Percentiles rank a stretch among this genome's conserved stretches.
Evolutionary conservation across 2,888 invertebrate genomes (phyloP).

Genomic region (Drosophila kambysellisi): DNA sequence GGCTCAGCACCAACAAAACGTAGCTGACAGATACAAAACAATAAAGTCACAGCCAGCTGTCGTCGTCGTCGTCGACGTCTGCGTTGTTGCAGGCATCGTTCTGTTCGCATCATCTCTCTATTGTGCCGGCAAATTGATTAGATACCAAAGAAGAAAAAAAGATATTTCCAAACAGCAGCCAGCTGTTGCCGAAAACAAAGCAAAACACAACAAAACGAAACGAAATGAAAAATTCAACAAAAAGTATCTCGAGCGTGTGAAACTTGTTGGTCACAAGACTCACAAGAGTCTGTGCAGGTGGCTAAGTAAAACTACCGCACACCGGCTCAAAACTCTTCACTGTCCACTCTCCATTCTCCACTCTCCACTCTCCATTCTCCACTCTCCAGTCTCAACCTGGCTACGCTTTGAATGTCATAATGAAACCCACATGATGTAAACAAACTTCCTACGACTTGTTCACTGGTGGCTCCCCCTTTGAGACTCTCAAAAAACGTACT

Average conservation of each 20-base stretch:
- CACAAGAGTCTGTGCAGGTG: slow-evolving; percentile 37
- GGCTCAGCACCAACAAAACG: slow-evolving; percentile 18
- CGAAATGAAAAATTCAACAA: slow-evolving; percentile 13
- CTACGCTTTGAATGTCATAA: slow-evolving; percentile 20
- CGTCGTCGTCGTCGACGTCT: slow-evolving; percentile 6
- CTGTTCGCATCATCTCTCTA: slow-evolving; percentile 17
- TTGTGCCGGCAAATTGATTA: slow-evolving; percentile 53
- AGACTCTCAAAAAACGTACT: neutral
- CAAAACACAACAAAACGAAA: slow-evolving; percentile 6
- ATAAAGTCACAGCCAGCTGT: slow-evolving; percentile 53
- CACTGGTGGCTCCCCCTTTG: neutral
- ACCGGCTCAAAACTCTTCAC: neutral
- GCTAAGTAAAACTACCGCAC: slow-evolving; percentile 12
- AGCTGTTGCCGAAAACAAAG: slow-evolving; percentile 44
- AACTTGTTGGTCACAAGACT: slow-evolving; percentile 19
- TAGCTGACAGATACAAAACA: slow-evolving; percentile 46
- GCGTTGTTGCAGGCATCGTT: slow-evolving; percentile 8
- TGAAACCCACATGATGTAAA: slow-evolving; percentile 1
- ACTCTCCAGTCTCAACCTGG: neutral
- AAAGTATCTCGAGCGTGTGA: slow-evolving; percentile 47
- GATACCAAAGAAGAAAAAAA: slow-evolving; percentile 28
- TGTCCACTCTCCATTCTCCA: neutral
- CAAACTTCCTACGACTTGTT: neutral
- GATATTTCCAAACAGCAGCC: slow-evolving; percentile 23
- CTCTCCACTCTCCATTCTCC: neutral